Percentiles rank a stretch among this genome's conserved stretches.
phyloP scores from a whole-genome alignment of 1,140 invertebrate species.

The Drosophila ananassae region DNA sequence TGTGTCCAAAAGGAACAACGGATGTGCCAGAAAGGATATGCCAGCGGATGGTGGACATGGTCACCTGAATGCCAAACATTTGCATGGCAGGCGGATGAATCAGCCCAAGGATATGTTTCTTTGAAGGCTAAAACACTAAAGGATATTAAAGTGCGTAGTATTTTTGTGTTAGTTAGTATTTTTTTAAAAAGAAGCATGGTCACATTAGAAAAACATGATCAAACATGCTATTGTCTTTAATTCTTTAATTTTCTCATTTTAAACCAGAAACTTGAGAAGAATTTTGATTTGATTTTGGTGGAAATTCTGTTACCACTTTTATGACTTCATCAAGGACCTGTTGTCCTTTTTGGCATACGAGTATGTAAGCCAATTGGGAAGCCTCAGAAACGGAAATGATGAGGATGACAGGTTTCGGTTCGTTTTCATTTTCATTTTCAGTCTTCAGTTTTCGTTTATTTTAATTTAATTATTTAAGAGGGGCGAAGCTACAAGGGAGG shows the following conservation, averaged over 20 bases:
- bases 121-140: background rate
- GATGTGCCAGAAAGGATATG: slow-evolving; percentile 14
- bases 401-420: slow-evolving; percentile 34
- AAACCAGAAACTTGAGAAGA: background rate
- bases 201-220: too few species aligned
- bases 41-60: background rate
- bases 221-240: too few species aligned
- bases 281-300: background rate
- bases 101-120: slow-evolving; percentile 2
- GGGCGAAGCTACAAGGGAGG: too few species aligned
- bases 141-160: too few species aligned
- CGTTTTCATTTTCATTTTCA: slow-evolving; percentile 30
- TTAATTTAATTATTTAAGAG: slow-evolving; percentile 72
- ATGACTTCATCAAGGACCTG: background rate
- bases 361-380: slow-evolving; percentile 2
- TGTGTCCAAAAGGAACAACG: slow-evolving; percentile 4
- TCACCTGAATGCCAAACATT: slow-evolving; percentile 19
- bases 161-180: too few species aligned
- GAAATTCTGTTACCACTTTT: background rate
- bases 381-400: slow-evolving; percentile 20
- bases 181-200: too few species aligned
- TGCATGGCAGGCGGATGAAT: slow-evolving; percentile 25
- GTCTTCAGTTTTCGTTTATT: slow-evolving; percentile 54
- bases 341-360: background rate
- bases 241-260: background rate